phyloP scores from a whole-genome alignment of 2,113 vertebrate species.

The Platichthys flesus region DNA sequence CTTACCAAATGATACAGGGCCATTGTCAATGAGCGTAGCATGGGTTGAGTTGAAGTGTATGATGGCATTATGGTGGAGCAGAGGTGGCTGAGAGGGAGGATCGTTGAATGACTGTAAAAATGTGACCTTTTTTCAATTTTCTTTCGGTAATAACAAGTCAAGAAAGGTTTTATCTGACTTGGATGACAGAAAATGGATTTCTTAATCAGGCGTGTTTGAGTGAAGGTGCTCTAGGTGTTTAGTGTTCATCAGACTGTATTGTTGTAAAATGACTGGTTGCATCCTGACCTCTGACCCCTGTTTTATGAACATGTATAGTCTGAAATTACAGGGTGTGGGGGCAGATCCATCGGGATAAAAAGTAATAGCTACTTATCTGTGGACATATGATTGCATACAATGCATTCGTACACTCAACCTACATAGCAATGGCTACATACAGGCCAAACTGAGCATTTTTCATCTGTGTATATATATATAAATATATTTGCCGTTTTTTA shows the following conservation, averaged over 20 bases:
- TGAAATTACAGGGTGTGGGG: constrained; percentile 68
- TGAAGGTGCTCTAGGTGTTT: constrained; percentile 53
- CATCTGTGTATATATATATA: not conserved
- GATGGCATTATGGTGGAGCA: constrained; percentile 28
- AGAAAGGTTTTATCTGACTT: constrained; percentile 48
- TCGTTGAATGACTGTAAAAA: constrained; percentile 42
- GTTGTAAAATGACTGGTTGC: constrained; percentile 79
- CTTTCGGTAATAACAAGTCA: constrained; percentile 49
- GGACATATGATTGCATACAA: constrained; percentile 31
- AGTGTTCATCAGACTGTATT: constrained; percentile 78
- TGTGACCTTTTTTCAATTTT: constrained; percentile 36
- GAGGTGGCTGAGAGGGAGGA: constrained; percentile 36
- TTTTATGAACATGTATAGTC: constrained; percentile 61
- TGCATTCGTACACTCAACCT: constrained; percentile 29
- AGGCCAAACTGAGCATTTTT: not conserved
- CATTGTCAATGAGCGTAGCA: not conserved
- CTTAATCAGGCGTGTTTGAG: constrained; percentile 68
- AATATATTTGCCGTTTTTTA: too few species aligned
- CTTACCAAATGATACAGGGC: constrained; percentile 2
- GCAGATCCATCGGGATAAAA: constrained; percentile 31
- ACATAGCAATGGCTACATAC: not conserved
- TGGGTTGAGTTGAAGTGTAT: constrained; percentile 4
- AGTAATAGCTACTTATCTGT: constrained; percentile 50
- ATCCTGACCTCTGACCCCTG: constrained; percentile 70
- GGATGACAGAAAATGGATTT: constrained; percentile 76